Evolutionary conservation across 2,113 vertebrate species (phyloP).

Genomic region (Myrmophylax atrothorax): DNA sequence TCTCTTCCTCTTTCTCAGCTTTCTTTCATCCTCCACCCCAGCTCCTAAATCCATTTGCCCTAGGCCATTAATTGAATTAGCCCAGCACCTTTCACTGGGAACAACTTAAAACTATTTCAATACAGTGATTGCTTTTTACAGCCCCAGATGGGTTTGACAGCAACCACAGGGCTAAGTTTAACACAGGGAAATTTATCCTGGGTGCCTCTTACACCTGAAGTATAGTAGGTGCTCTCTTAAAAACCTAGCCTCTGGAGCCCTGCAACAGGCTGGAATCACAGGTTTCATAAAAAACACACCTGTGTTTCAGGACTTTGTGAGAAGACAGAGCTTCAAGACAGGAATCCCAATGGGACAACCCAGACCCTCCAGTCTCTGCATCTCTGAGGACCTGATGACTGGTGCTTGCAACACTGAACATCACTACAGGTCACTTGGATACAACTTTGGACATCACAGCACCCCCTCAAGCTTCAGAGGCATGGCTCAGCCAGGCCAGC

Average conservation of each 20-base stretch:
- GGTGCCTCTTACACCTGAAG: neutral
- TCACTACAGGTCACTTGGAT: neutral
- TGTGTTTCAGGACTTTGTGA: neutral
- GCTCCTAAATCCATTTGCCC: constrained; percentile 25
- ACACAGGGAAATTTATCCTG: neutral
- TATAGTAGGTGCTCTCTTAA: neutral
- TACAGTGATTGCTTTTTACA: constrained; percentile 6
- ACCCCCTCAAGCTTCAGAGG: neutral
- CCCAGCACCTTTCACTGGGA: constrained; percentile 18
- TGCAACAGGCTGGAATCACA: neutral
- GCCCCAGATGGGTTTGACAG: neutral
- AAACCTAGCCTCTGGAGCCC: neutral
- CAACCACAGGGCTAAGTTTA: neutral
- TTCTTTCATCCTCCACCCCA: constrained; percentile 1
- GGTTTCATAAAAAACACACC: neutral
- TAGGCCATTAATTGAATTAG: constrained; percentile 59
- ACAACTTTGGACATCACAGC: neutral
- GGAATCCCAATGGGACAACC: neutral
- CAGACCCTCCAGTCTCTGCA: neutral
- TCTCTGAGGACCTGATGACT: neutral
- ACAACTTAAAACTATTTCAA: constrained; percentile 1
- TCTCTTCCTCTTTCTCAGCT: neutral
- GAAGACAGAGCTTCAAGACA: neutral
- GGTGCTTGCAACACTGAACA: neutral
- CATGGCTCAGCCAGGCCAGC: neutral